phyloP scores from a whole-genome alignment of 2,113 vertebrate species.

The Ondatra zibethicus region DNA sequence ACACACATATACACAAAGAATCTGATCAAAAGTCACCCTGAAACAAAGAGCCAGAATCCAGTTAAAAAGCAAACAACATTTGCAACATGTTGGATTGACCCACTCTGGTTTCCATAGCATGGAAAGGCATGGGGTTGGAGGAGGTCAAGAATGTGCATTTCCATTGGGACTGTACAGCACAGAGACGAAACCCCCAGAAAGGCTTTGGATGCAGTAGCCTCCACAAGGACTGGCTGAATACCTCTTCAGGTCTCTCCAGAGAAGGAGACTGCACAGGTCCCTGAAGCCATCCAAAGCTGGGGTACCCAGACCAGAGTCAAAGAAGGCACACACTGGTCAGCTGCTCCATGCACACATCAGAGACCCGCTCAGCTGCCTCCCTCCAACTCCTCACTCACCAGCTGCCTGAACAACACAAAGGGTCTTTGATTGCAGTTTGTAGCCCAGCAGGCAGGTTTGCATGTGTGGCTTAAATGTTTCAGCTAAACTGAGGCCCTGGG shows the following conservation, averaged over 20 bases:
- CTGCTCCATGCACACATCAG: not conserved
- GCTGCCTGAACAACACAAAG: not conserved
- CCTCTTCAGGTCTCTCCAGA: not conserved
- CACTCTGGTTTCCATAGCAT: not conserved
- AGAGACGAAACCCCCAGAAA: not conserved
- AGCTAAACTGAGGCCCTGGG: not conserved
- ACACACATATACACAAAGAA: not conserved
- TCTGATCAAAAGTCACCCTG: not conserved
- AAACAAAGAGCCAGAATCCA: not conserved
- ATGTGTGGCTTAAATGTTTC: rapidly evolving
- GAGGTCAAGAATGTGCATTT: not conserved
- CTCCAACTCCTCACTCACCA: not conserved
- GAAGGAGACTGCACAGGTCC: not conserved
- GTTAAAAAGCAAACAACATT: not conserved
- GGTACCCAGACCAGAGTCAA: not conserved
- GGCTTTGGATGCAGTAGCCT: not conserved
- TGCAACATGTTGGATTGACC: not conserved
- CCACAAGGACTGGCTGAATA: not conserved
- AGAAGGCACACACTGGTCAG: not conserved
- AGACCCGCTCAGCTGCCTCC: not conserved
- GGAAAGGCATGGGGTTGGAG: too few relatives aligned
- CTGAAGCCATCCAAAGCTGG: not conserved
- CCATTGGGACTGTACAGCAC: too few relatives aligned
- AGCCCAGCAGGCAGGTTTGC: not conserved
- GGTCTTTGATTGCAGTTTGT: not conserved